A percentile compares a stretch with the other conserved stretches of the same genome.
Conservation (phyloP, 2,888 invertebrate species). For the Drosophila lutescens region DNA sequence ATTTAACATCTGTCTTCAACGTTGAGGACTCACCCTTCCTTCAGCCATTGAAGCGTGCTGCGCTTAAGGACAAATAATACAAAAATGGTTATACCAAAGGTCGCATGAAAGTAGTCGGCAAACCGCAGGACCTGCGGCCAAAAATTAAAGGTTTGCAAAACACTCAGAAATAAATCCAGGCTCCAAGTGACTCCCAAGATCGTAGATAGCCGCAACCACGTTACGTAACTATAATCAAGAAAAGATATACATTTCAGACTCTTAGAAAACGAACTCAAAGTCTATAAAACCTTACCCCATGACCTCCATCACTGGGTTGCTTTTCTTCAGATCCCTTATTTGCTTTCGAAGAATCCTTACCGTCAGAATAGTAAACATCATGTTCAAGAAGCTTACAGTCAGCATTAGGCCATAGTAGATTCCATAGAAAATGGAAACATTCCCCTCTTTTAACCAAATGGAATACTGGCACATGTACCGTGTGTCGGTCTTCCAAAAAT, state of each 20-base stretch:
- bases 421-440: too few species aligned
- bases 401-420: not conserved
- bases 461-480: not conserved
- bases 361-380: not conserved
- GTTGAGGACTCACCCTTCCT: not conserved
- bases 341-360: not conserved
- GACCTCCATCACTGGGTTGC: too few species aligned
- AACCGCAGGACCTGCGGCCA: not conserved
- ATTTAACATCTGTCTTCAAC: too few species aligned
- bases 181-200: not conserved
- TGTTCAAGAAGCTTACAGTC: not conserved
- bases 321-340: not conserved
- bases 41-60: not conserved
- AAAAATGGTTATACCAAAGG: not conserved
- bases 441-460: not conserved
- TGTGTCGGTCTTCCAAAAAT: not conserved
- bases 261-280: not conserved
- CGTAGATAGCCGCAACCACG: not conserved
- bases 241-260: not conserved
- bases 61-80: not conserved
- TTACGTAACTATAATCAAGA: not conserved
- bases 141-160: not conserved
- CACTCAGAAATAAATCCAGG: not conserved
- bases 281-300: not conserved
- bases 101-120: not conserved